Conservation (phyloP, 2,113 vertebrate species). For the Phrynocephalus versicolor region DNA sequence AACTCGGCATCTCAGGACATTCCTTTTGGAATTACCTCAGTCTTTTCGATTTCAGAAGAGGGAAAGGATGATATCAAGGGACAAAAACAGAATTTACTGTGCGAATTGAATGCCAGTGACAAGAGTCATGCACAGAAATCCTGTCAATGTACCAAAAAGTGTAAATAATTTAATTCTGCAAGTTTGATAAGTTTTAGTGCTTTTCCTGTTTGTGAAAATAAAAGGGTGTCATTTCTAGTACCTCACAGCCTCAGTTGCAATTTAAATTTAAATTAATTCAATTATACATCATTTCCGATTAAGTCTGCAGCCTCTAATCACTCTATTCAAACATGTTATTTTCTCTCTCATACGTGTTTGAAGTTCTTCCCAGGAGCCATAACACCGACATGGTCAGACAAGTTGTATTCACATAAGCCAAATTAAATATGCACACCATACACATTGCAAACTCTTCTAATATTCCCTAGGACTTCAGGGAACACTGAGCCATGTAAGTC, state of each 20-base stretch:
- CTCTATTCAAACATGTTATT: neutral
- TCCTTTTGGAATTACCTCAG: constrained; percentile 14
- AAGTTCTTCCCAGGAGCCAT: constrained; percentile 30
- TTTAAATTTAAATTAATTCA: constrained; percentile 51
- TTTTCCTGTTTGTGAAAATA: constrained; percentile 26
- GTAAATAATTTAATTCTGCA: constrained; percentile 3
- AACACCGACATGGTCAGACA: neutral
- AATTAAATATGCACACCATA: neutral
- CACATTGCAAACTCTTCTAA: neutral
- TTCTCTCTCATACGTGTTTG: constrained; percentile 3
- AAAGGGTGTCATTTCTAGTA: constrained; percentile 25
- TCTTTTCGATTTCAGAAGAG: neutral
- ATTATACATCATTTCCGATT: constrained; percentile 51
- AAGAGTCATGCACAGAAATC: constrained; percentile 6
- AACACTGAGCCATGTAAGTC: neutral
- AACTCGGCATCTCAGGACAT: neutral
- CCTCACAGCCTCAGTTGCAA: constrained; percentile 42
- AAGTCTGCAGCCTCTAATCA: constrained; percentile 51
- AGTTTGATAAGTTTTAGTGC: constrained; percentile 18
- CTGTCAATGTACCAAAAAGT: neutral
- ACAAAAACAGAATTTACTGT: neutral
- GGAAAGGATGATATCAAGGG: neutral
- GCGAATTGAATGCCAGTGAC: neutral
- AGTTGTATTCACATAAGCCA: neutral
- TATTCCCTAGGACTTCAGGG: neutral